These are phyloP conservation scores for Ceratosolen solmsi DNA, from an alignment of 1,140 invertebrate species.

Conservation along the genomic window DNA sequence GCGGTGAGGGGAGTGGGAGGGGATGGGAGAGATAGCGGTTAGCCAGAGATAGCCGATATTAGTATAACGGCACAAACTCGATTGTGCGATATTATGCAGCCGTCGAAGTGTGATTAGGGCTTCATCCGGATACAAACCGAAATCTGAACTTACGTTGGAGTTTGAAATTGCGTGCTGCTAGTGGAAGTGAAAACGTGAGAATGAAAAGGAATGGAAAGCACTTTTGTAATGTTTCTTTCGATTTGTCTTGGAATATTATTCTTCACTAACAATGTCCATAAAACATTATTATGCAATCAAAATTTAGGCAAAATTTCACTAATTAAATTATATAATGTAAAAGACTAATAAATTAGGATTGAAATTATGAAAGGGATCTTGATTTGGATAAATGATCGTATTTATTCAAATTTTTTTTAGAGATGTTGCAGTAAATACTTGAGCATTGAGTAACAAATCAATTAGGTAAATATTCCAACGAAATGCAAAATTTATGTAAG, in stretches of 20 bases:
- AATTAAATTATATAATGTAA: no score
- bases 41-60: conserved; percentile 72
- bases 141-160: conserved; percentile 57
- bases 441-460: no score
- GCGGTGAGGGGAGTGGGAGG: no score
- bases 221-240: background rate
- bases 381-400: no score
- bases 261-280: background rate
- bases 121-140: conserved; percentile 58
- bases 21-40: conserved; percentile 49
- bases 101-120: conserved; percentile 64
- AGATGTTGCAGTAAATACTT: no score
- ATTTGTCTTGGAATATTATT: background rate
- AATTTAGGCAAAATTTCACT: no score
- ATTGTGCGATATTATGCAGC: conserved; percentile 71
- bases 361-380: no score
- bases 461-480: no score
- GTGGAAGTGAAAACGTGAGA: background rate
- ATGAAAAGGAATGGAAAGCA: background rate
- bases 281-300: background rate
- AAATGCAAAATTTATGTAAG: no score
- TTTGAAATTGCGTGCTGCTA: background rate
- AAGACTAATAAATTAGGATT: no score
- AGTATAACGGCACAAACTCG: conserved; percentile 69
- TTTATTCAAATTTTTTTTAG: no score